Percentiles rank a stretch among this genome's conserved stretches.
Conservation (phyloP, 2,888 invertebrate genomes). For the Cloeon dipterum region DNA sequence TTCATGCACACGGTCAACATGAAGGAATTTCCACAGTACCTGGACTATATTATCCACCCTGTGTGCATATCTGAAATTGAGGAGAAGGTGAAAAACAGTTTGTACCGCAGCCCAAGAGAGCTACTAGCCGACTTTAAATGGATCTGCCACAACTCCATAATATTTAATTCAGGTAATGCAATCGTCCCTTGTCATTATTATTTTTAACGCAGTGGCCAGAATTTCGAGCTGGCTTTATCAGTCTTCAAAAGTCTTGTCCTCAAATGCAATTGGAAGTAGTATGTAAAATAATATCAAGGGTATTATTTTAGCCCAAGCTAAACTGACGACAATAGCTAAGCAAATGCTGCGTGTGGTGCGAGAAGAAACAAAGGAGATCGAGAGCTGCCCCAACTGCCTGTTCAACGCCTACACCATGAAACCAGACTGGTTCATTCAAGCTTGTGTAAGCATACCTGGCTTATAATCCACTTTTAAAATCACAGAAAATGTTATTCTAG, state of each 20-base stretch:
- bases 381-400: conserved; percentile 85
- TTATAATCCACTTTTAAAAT: background rate
- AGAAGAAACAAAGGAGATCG: conserved; percentile 77
- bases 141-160: conserved; percentile 81
- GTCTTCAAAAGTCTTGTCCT: background rate
- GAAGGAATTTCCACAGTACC: conserved; percentile 45
- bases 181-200: too few relatives aligned
- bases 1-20: conserved; percentile 55
- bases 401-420: conserved; percentile 56
- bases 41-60: conserved; percentile 63
- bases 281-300: background rate
- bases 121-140: conserved; percentile 79
- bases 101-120: conserved; percentile 70
- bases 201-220: background rate
- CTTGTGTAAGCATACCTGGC: conserved; percentile 45
- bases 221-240: background rate
- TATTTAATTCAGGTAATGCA: conserved; percentile 76
- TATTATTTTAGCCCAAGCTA: conserved; percentile 36
- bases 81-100: conserved; percentile 45
- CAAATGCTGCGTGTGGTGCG: conserved; percentile 61
- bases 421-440: conserved; percentile 76
- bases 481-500: conserved; percentile 11
- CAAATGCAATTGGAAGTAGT: background rate
- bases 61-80: conserved; percentile 62
- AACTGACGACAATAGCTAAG: conserved; percentile 52